A percentile compares a stretch with the other conserved stretches of the same genome.
These are phyloP conservation scores for Aphaenogaster floridana DNA, from an alignment of 1,140 invertebrate species.

Conservation along the genomic window DNA sequence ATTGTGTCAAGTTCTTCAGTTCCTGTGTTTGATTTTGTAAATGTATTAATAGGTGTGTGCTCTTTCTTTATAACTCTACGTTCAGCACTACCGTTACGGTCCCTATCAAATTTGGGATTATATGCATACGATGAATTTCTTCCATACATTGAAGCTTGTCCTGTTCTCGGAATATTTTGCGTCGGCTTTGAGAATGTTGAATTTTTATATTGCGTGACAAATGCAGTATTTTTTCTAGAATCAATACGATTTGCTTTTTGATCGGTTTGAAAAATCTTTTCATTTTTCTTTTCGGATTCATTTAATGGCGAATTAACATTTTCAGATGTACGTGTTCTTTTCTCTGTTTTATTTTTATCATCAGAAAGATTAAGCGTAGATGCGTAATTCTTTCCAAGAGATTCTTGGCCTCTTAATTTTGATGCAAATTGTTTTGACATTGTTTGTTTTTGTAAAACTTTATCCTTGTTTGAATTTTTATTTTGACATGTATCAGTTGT, in stretches of 20 bases:
- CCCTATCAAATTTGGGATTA: neutral
- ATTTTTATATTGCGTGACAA: slow-evolving; percentile 21
- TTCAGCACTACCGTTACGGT: neutral
- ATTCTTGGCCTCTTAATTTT: slow-evolving; percentile 9
- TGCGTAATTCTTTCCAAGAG: neutral
- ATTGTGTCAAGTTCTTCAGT: neutral
- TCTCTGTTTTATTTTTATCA: slow-evolving; percentile 30
- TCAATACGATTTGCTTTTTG: slow-evolving; percentile 28
- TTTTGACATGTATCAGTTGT: slow-evolving; percentile 4
- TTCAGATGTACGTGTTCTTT: neutral
- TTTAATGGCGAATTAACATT: neutral
- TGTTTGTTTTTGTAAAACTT: neutral
- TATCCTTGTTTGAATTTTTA: slow-evolving; percentile 16
- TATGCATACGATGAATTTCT: slow-evolving; percentile 4
- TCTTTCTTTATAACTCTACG: slow-evolving; percentile 1
- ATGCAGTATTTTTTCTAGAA: neutral
- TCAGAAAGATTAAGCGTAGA: neutral
- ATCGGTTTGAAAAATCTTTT: slow-evolving; percentile 30
- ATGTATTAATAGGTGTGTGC: neutral
- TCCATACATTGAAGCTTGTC: neutral
- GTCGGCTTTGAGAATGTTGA: neutral
- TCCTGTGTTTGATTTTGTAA: neutral
- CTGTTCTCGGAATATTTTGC: neutral
- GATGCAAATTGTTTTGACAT: slow-evolving; percentile 3
- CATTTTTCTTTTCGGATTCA: slow-evolving; percentile 8